Conservation (phyloP, 2,113 vertebrate species). For the Sylvietta virens region DNA sequence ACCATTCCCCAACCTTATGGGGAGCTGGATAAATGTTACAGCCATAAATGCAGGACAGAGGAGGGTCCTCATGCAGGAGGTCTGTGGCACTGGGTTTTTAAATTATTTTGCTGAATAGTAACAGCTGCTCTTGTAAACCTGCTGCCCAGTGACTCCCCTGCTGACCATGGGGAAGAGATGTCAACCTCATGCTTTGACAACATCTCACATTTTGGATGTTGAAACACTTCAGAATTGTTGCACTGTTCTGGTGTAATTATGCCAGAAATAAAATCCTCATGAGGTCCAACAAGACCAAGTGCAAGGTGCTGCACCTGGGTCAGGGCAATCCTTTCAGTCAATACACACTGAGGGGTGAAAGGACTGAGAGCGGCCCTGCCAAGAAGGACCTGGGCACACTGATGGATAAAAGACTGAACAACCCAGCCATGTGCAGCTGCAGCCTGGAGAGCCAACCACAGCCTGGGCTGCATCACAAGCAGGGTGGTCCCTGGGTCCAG, state of each 20-base stretch:
- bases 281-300: background rate
- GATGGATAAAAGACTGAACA: fast-evolving
- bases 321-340: background rate
- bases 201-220: background rate
- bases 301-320: background rate
- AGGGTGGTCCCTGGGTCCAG: fast-evolving
- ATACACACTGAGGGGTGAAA: fast-evolving
- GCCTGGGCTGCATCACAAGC: background rate
- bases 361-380: background rate
- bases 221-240: background rate
- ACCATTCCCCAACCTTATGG: background rate
- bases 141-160: background rate
- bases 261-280: background rate
- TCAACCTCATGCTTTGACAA: background rate
- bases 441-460: background rate
- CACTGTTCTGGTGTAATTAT: background rate
- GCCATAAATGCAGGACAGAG: background rate
- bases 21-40: background rate
- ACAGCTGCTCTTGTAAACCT: background rate
- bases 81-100: background rate
- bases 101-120: background rate
- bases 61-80: background rate
- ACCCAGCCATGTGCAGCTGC: fast-evolving
- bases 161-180: background rate
- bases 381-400: background rate